Percentiles rank a stretch among this genome's conserved stretches.
These are phyloP conservation scores for Tineola bisselliella DNA, from an alignment of 2,888 invertebrate species.

Conservation along the genomic window DNA sequence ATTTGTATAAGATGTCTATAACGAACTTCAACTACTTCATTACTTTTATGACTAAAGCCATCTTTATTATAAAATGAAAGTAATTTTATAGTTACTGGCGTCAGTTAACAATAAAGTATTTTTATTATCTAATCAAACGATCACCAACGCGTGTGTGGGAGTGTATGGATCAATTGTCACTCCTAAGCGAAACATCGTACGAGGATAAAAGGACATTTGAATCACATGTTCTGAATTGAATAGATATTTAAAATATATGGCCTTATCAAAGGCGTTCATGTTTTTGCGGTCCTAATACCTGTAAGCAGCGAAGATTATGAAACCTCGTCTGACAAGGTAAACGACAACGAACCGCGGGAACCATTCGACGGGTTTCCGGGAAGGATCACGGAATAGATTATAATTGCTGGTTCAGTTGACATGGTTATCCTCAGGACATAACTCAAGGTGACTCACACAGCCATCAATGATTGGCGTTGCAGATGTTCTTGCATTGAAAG, in stretches of 20 bases:
- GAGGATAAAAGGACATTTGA: not conserved
- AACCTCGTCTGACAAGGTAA: not conserved
- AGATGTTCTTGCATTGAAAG: not conserved
- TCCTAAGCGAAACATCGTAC: not conserved
- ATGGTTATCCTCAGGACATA: conserved; percentile 33
- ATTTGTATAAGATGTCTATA: not conserved
- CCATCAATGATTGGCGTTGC: conserved; percentile 6
- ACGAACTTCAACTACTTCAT: not conserved
- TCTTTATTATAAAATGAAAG: not conserved
- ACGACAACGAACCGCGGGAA: not conserved
- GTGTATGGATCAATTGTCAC: not conserved
- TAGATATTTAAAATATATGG: not conserved
- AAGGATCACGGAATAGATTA: conserved; percentile 40
- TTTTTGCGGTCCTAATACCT: not conserved
- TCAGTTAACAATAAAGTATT: not conserved
- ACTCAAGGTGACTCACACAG: conserved; percentile 27
- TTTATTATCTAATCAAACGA: not conserved
- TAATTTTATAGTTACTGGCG: not conserved
- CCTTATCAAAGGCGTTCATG: not conserved
- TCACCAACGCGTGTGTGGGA: not conserved
- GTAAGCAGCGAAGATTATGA: not conserved
- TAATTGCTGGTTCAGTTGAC: conserved; percentile 32
- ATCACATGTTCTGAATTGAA: not conserved
- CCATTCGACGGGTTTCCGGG: conserved; percentile 38
- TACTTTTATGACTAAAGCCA: not conserved